These are phyloP conservation scores for Tortrix viridana DNA, from an alignment of 2,888 invertebrate species.

Conservation along the genomic window DNA sequence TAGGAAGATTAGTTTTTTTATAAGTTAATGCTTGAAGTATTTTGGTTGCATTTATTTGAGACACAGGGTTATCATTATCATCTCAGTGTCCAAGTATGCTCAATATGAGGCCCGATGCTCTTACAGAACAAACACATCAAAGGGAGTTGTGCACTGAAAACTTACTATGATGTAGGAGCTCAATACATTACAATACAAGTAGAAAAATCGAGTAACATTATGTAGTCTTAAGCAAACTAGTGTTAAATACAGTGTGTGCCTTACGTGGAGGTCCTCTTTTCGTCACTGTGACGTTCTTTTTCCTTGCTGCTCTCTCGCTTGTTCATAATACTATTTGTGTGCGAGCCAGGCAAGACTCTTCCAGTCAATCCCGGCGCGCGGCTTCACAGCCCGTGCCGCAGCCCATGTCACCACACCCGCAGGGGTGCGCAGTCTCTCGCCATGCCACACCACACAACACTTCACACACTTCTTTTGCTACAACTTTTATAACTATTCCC, in stretches of 20 bases:
- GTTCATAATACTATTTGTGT: slow-evolving; percentile 80
- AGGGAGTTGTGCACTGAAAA: no score
- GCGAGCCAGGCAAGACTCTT: slow-evolving; percentile 78
- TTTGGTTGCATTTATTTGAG: no score
- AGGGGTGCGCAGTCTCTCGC: slow-evolving; percentile 62
- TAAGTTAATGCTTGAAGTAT: no score
- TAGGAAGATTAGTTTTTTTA: no score
- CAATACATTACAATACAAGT: no score
- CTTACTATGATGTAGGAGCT: no score
- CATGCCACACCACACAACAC: slow-evolving; percentile 66
- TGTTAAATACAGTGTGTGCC: slow-evolving; percentile 41
- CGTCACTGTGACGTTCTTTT: slow-evolving; percentile 82
- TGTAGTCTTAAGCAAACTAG: neutral
- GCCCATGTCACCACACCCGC: slow-evolving; percentile 80
- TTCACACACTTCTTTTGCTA: slow-evolving; percentile 60
- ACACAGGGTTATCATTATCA: no score
- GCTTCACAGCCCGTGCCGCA: slow-evolving; percentile 67
- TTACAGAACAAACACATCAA: no score
- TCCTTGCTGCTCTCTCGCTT: slow-evolving; percentile 81
- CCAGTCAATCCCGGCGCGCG: slow-evolving; percentile 78
- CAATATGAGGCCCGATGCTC: no score
- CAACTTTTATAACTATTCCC: slow-evolving; percentile 49
- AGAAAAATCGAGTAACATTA: neutral
- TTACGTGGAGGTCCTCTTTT: slow-evolving; percentile 82
- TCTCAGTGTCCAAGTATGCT: no score